Evolutionary conservation across 2,797 vertebrate genomes (phyloP), one percentile per base, ranked within the genome.

Genomic region (Mastacembelus armatus): DNA sequence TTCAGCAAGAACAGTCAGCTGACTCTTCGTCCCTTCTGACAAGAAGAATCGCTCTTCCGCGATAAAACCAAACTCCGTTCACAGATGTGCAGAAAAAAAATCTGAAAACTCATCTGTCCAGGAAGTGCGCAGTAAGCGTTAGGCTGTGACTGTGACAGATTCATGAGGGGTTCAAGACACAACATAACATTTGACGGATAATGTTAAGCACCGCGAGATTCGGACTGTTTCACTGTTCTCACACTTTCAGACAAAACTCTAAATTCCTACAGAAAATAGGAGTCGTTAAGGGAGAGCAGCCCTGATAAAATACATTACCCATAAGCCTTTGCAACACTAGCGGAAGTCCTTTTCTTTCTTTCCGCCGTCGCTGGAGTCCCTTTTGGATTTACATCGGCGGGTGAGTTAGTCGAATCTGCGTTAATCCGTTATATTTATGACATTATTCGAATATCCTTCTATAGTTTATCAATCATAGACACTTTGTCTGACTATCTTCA

Each of bases 291-390:
- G 2, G 4, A 11, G 2, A 0, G 5, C 10, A 3, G 18, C 40
- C 0, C 2, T 1, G 1, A 33, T 27, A 43, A 74, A 91, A 55
- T 86, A 77, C 88, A 85, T 0, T 83, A 77, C 92, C 92, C 92
- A 92, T 80, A 71, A 90, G 22, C 11, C 87, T 49, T 58, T 85
- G 81, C 74, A 0, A 1, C 30, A 21, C 60, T 4, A 15, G 0
- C 89, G 91, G 91, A 92, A 91, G 86, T 87, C 85, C 92, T 90
- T 93, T 92, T 90, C 89, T 78, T 71, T 68, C 78, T 24, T 91
- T 93, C 91, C 91, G 79, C 85, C 81, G 75, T 82, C 2, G 40
- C 7, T 8, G 66, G 66, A 60, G 80, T 83, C 78, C 88, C 65
- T 88, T 90, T 85, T 71, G 89, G 87, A 88, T 88, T 86, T 70